A percentile compares a stretch with the other conserved stretches of the same genome.
These are phyloP conservation scores for Anguilla anguilla DNA, from an alignment of 2,797 vertebrate genomes.

Conservation along the genomic window DNA sequence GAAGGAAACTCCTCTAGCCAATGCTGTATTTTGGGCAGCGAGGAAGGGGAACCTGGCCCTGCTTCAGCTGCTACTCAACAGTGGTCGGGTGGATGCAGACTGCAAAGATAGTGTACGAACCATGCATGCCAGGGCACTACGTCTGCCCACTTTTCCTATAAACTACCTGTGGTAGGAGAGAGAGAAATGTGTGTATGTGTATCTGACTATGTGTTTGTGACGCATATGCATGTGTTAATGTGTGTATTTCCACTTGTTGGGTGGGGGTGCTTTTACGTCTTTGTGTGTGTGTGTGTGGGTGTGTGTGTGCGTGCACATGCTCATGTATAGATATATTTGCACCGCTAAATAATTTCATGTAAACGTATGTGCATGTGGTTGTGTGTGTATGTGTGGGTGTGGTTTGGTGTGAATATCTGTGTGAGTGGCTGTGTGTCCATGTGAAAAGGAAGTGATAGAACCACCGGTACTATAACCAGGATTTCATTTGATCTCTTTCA, in stretches of 20 bases:
- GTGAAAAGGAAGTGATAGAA: background rate
- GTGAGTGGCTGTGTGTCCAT: background rate
- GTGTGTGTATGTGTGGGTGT: background rate
- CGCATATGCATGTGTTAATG: slow-evolving; percentile 41
- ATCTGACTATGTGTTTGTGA: background rate
- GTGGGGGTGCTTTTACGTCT: background rate
- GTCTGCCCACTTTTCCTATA: slow-evolving; percentile 57
- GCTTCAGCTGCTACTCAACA: slow-evolving; percentile 93
- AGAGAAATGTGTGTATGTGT: slow-evolving; percentile 18
- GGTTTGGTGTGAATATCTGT: background rate
- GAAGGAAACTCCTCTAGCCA: slow-evolving; percentile 97
- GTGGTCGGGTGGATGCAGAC: slow-evolving; percentile 93
- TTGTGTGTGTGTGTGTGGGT: background rate
- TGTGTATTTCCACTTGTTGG: slow-evolving; percentile 16
- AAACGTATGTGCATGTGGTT: background rate
- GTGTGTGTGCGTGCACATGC: background rate
- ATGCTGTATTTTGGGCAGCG: slow-evolving; percentile 95
- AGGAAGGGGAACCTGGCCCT: slow-evolving; percentile 92
- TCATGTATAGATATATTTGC: background rate
- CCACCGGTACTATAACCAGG: background rate
- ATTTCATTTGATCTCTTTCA: background rate
- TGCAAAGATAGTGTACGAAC: slow-evolving; percentile 93
- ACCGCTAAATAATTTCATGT: background rate
- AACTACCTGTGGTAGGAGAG: slow-evolving; percentile 46
- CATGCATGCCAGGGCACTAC: slow-evolving; percentile 59